Percentiles rank a stretch among this genome's conserved stretches.
Evolutionary conservation across 2,797 vertebrate species (phyloP).

Genomic region (Erithacus rubecula): DNA sequence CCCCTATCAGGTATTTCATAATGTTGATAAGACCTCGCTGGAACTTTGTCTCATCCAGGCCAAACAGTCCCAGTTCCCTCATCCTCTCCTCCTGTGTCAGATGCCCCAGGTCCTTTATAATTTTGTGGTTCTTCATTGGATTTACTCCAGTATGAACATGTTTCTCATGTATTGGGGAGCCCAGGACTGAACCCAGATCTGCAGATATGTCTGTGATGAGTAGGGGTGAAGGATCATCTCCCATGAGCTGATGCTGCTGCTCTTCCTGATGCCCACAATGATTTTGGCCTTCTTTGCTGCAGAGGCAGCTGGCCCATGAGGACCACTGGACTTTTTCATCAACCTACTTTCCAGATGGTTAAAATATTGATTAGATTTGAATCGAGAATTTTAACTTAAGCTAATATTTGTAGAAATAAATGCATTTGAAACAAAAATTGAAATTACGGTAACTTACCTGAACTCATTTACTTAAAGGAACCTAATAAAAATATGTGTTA

Average conservation of each 20-base stretch:
- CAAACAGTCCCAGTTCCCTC: not conserved
- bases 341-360: not conserved
- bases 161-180: not conserved
- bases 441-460: not conserved
- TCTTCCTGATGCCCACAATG: fast-evolving
- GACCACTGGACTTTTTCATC: not conserved
- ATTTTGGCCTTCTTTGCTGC: not conserved
- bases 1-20: not conserved
- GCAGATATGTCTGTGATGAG: not conserved
- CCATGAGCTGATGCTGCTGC: not conserved
- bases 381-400: not conserved
- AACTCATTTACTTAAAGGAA: not conserved
- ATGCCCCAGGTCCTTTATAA: not conserved
- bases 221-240: not conserved
- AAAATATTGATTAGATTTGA: not conserved
- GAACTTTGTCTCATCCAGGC: not conserved
- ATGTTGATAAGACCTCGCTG: not conserved
- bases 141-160: not conserved
- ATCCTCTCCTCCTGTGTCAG: not conserved
- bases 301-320: not conserved
- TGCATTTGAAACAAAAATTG: not conserved
- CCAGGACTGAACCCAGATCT: not conserved
- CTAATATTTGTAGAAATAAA: not conserved
- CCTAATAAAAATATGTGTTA: not conserved
- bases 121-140: not conserved